phyloP scores from a whole-genome alignment of 1,140 invertebrate genomes.

The Caenorhabditis latens region DNA sequence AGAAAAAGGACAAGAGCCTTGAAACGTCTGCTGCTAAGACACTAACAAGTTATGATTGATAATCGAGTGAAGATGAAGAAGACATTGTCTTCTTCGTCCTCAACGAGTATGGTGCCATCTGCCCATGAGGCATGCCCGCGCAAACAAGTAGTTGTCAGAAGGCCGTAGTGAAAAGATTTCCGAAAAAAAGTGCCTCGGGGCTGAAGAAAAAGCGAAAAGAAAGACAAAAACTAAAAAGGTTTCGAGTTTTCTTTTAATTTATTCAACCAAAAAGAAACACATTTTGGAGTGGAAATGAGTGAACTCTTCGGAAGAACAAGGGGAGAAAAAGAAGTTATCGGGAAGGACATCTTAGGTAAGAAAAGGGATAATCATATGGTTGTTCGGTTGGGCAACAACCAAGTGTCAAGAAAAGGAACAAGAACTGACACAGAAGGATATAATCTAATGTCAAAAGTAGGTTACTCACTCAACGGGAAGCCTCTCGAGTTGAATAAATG shows the following conservation, averaged over 20 bases:
- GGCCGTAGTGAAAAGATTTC: slow-evolving; percentile 28
- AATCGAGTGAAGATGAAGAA: slow-evolving; percentile 40
- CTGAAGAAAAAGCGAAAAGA: not conserved
- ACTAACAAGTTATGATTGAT: slow-evolving; percentile 56
- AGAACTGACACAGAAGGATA: not conserved
- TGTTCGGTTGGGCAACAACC: slow-evolving; percentile 43
- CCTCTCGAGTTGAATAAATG: not conserved
- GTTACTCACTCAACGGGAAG: not conserved
- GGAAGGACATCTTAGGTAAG: slow-evolving; percentile 27
- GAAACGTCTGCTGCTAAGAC: slow-evolving; percentile 27
- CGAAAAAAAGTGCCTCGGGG: slow-evolving; percentile 51
- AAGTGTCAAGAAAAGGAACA: not conserved
- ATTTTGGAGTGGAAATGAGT: not conserved
- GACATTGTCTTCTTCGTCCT: slow-evolving; percentile 13
- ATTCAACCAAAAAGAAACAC: slow-evolving; percentile 18
- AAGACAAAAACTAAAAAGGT: slow-evolving; percentile 11
- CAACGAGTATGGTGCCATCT: slow-evolving; percentile 43
- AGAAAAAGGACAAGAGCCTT: slow-evolving; percentile 23
- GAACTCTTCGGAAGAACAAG: slow-evolving; percentile 10
- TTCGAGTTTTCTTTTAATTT: slow-evolving; percentile 31
- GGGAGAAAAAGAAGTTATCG: not conserved
- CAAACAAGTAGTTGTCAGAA: slow-evolving; percentile 43
- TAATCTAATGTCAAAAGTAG: not conserved
- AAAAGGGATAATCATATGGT: slow-evolving; percentile 39
- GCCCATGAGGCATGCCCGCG: slow-evolving; percentile 17